These are phyloP conservation scores for Sycophila texana DNA, from an alignment of 2,888 invertebrate genomes.

Conservation along the genomic window DNA sequence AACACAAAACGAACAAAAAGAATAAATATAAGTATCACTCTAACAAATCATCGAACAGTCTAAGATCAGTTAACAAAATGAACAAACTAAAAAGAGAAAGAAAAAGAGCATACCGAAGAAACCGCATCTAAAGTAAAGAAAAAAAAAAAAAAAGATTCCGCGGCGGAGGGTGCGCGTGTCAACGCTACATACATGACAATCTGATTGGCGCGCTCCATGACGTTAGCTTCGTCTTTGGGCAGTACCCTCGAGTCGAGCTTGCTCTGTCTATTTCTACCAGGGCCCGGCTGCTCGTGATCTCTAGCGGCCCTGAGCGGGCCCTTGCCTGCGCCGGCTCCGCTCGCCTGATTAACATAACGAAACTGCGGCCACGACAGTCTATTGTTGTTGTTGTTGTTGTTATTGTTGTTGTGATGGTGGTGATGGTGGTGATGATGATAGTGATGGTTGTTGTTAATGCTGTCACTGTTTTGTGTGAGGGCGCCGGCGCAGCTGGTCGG, in stretches of 20 bases:
- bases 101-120: conserved; percentile 32
- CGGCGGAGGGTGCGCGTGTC: conserved; percentile 6
- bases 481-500: conserved; percentile 54
- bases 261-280: conserved; percentile 72
- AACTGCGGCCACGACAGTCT: conserved; percentile 80
- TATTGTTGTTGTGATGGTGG: conserved; percentile 75
- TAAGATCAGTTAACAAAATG: background rate
- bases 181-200: conserved; percentile 87
- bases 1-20: background rate
- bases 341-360: conserved; percentile 73
- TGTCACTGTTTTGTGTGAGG: conserved; percentile 53
- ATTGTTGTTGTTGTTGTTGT: conserved; percentile 77
- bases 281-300: conserved; percentile 54
- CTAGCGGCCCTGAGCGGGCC: conserved; percentile 41
- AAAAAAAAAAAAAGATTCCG: conserved; percentile 15
- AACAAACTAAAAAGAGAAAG: conserved; percentile 14
- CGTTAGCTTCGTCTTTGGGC: conserved; percentile 86
- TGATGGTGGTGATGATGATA: conserved; percentile 44
- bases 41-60: background rate
- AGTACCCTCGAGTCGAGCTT: conserved; percentile 75
- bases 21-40: background rate
- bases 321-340: conserved; percentile 33
- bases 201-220: conserved; percentile 90
- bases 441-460: conserved; percentile 52
- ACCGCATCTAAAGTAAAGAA: conserved; percentile 21